Conservation (phyloP, 2,797 vertebrate genomes). For the Fratercula arctica region DNA sequence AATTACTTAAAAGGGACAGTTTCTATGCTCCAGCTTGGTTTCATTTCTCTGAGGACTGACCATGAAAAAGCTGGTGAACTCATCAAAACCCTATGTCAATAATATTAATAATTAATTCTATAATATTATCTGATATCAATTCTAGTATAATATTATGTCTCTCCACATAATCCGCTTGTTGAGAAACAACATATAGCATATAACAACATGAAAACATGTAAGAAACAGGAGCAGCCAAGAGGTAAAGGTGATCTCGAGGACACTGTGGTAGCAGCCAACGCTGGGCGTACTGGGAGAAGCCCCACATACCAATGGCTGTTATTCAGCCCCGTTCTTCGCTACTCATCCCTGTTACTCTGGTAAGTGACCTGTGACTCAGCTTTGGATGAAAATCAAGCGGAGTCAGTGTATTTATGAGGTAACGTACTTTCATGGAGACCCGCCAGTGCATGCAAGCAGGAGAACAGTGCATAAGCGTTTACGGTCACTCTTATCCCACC, state of each 20-base stretch:
- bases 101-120: neutral
- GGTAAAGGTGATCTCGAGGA: neutral
- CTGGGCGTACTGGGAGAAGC: fast-evolving
- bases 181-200: neutral
- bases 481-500: neutral
- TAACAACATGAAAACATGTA: neutral
- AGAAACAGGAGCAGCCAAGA: neutral
- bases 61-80: neutral
- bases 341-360: neutral
- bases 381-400: neutral
- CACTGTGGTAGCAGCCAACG: neutral
- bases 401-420: neutral
- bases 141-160: neutral
- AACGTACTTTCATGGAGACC: neutral
- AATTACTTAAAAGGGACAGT: neutral
- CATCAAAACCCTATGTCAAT: neutral
- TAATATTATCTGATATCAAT: neutral
- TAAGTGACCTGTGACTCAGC: fast-evolving
- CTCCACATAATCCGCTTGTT: neutral
- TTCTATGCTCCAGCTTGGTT: neutral
- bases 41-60: neutral
- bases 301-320: fast-evolving
- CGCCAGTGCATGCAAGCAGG: fast-evolving
- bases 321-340: fast-evolving
- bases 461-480: fast-evolving